Percentiles rank a stretch among this genome's conserved stretches.
Evolutionary conservation across 2,797 vertebrate species (phyloP).

Genomic region (Galago senegalensis): DNA sequence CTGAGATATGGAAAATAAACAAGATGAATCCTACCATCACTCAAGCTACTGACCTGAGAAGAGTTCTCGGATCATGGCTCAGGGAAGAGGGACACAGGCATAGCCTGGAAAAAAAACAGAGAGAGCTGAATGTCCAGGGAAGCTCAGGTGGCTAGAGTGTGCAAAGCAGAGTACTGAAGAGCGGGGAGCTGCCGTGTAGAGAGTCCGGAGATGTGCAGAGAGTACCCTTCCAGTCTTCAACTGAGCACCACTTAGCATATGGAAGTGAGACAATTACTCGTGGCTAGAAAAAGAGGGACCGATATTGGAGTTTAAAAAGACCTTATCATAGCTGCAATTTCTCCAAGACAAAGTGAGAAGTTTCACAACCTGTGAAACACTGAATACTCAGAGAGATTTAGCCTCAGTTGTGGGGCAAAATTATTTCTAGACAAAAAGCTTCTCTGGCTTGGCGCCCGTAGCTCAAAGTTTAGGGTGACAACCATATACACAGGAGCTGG

Average conservation of each 20-base stretch:
- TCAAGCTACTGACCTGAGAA: not conserved
- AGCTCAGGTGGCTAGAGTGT: not conserved
- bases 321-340: not conserved
- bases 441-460: too few species aligned
- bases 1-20: not conserved
- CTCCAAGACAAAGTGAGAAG: not conserved
- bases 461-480: too few species aligned
- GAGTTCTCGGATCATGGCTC: not conserved
- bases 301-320: not conserved
- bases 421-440: too few species aligned
- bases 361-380: not conserved
- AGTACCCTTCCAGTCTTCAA: not conserved
- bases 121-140: not conserved
- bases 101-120: too few species aligned
- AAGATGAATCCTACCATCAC: not conserved
- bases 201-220: not conserved
- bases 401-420: not conserved
- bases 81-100: not conserved
- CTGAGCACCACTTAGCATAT: not conserved
- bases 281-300: not conserved
- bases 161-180: not conserved
- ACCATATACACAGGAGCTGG: too few species aligned
- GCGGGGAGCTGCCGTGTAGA: not conserved
- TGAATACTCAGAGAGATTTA: not conserved
- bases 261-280: not conserved